Conservation (phyloP, 2,888 invertebrate genomes). For the Rotaria sp. region DNA sequence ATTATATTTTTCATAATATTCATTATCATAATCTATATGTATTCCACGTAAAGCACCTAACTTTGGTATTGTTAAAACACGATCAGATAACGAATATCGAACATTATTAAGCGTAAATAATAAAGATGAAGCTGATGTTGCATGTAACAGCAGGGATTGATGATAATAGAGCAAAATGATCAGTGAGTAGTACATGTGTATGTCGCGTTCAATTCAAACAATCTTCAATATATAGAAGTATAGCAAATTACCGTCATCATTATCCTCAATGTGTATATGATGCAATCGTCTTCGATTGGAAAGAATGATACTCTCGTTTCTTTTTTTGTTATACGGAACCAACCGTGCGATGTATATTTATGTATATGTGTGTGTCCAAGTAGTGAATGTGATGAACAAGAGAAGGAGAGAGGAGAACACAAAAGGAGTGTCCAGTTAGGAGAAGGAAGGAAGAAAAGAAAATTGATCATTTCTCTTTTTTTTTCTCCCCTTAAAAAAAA, state of each 20-base stretch:
- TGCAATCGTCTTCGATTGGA: background rate
- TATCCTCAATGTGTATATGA: background rate
- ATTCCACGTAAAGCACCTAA: constrained; percentile 12
- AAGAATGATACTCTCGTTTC: background rate
- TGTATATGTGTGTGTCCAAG: background rate
- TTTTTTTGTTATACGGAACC: background rate
- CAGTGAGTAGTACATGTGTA: background rate
- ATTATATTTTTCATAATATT: background rate
- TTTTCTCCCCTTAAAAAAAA: background rate
- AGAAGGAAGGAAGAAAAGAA: constrained; percentile 3
- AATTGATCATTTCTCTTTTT: background rate
- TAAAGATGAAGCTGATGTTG: background rate
- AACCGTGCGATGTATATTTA: background rate
- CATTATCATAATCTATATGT: background rate
- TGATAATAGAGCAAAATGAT: background rate
- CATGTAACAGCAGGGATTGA: background rate
- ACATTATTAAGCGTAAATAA: constrained; percentile 20
- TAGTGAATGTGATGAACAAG: background rate
- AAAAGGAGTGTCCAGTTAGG: background rate
- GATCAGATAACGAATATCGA: constrained; percentile 12
- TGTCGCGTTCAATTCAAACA: background rate
- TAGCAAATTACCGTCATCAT: background rate
- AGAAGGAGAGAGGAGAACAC: background rate
- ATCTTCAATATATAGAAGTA: constrained; percentile 2
- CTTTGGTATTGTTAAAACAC: background rate